Evolutionary conservation across 2,113 vertebrate genomes (phyloP), one percentile per base, ranked within the genome.

Genomic region (Xyrauchen texanus): DNA sequence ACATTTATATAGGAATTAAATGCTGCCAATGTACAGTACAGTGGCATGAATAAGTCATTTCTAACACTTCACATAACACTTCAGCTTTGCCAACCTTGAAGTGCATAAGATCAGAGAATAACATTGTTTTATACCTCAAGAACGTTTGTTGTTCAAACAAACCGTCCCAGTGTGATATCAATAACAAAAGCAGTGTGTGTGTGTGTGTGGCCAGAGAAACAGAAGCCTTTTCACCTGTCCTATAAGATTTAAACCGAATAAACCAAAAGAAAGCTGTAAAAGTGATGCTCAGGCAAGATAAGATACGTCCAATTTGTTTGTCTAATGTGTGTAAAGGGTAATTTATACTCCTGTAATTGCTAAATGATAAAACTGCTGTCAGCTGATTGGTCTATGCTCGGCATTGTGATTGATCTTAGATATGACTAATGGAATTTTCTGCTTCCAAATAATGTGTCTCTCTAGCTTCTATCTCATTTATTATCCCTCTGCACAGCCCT

Each of bases 351-450:
- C 64, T 51, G 60, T 76, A 83, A 58, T 81, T 83, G 71, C 77
- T 82, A 81, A 88, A 86, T 79, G 72, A 85, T 82, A 85, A 72
- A 53, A 70, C 68, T 15, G 58, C 66, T 82, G 78, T 82, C 72
- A 85, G 70, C 86, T 78, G 74, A 16, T 57, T 34, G 65, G 42
- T 21, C 78, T 62, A 47, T 49, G 78, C 58, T 44, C 21, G 49
- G 46, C 8, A 8, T 49, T 42, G 72, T 60, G 84, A 83, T 75
- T 84, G 58, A 82, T 88, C 81, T 49, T 63, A 70, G 71, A 66
- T 84, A 80, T 83, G 81, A 87, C 81, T 87, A 85, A 86, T 84
- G 63, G 79, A 86, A 83, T 65, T 2, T 45, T 78, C 62, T 82
- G 60, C 47, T 77, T 44, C 12, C 76, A 53, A 82, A 85, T 84